phyloP scores from a whole-genome alignment of 2,113 vertebrate genomes.

The Todiramphus saurophagus region DNA sequence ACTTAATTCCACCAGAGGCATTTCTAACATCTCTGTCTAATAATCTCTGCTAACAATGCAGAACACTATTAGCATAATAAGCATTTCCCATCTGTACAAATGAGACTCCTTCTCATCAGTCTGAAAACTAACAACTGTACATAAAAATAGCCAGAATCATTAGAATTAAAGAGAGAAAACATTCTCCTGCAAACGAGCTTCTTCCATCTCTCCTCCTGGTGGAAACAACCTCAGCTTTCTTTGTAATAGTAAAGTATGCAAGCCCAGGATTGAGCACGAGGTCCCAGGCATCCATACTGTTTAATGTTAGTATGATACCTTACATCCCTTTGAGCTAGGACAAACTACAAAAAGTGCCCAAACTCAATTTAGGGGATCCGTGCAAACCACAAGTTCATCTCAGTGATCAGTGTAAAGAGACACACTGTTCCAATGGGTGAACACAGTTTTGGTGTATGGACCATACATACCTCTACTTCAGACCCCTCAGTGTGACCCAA shows the following conservation, averaged over 20 bases:
- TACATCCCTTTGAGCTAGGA: not conserved
- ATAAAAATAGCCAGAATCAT: slow-evolving; percentile 54
- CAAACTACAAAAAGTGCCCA: not conserved
- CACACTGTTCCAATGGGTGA: not conserved
- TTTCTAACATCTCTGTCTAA: slow-evolving; percentile 73
- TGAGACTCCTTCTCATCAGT: slow-evolving; percentile 64
- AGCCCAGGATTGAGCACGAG: not conserved
- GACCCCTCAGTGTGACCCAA: not conserved
- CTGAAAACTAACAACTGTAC: slow-evolving; percentile 64
- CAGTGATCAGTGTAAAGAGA: not conserved
- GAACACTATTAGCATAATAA: slow-evolving; percentile 75
- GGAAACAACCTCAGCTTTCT: not conserved
- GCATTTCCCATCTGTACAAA: slow-evolving; percentile 74
- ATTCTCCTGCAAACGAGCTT: not conserved
- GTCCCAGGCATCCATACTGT: not conserved
- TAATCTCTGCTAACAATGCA: slow-evolving; percentile 74
- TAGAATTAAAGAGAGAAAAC: slow-evolving; percentile 14
- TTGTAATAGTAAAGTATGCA: not conserved
- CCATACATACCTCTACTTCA: not conserved
- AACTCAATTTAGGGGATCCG: not conserved
- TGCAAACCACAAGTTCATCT: not conserved
- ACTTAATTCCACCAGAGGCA: slow-evolving; percentile 70
- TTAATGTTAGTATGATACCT: not conserved
- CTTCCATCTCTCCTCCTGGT: not conserved
- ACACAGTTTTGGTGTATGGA: not conserved